Conservation (phyloP, 2,797 vertebrate genomes). For the Oophaga sylvatica region DNA sequence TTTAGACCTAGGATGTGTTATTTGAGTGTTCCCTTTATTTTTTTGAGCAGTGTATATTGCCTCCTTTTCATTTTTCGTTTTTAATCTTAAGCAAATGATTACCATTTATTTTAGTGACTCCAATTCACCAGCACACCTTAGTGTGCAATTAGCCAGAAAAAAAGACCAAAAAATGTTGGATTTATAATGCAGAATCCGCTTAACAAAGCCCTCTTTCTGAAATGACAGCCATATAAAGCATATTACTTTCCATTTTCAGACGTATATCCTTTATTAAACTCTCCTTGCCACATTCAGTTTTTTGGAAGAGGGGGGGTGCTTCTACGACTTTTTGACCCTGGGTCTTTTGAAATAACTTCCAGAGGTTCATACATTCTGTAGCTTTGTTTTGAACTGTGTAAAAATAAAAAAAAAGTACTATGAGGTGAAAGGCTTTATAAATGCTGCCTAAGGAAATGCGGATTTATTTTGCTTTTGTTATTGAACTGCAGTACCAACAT, state of each 20-base stretch:
- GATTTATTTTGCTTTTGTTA: slow-evolving; percentile 49
- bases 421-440: slow-evolving; percentile 41
- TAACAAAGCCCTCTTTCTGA: slow-evolving; percentile 3
- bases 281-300: neutral
- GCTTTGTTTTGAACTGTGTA: neutral
- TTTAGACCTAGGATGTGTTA: too few relatives aligned
- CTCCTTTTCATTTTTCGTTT: too few relatives aligned
- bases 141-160: neutral
- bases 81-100: too few relatives aligned
- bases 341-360: neutral
- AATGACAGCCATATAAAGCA: neutral
- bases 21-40: too few relatives aligned
- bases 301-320: neutral
- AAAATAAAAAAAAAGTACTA: neutral
- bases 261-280: neutral
- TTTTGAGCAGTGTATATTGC: too few relatives aligned
- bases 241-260: slow-evolving; percentile 13
- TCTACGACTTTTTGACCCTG: slow-evolving; percentile 11
- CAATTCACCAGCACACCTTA: neutral
- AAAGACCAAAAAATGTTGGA: neutral
- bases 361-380: slow-evolving; percentile 22
- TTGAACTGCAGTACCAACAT: slow-evolving; percentile 54
- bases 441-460: slow-evolving; percentile 30
- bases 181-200: neutral
- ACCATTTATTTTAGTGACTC: neutral